Evolutionary conservation across 2,888 invertebrate genomes (phyloP).

Genomic region (Spilosoma lubricipeda): DNA sequence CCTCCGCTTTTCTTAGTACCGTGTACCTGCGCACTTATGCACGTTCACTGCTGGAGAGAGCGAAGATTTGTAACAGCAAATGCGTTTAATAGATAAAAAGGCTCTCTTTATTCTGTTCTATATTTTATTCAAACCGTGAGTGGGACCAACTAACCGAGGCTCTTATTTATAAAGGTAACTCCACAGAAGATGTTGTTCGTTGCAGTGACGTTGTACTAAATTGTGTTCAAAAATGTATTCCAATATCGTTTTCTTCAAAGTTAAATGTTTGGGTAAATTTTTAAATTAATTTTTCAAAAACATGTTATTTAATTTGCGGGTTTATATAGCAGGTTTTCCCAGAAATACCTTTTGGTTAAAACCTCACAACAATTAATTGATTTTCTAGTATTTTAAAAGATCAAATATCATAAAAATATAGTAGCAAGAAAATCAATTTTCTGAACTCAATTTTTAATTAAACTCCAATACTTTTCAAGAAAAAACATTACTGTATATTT

Average conservation of each 20-base stretch:
- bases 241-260: background rate
- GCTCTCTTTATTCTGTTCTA: constrained; percentile 73
- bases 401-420: no score
- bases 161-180: constrained; percentile 66
- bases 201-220: constrained; percentile 4
- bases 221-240: background rate
- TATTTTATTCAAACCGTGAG: constrained; percentile 80
- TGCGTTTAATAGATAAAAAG: constrained; percentile 84
- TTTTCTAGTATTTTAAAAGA: no score
- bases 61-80: constrained; percentile 78
- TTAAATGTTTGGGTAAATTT: background rate
- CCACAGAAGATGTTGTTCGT: constrained; percentile 48
- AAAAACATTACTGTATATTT: no score
- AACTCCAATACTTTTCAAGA: background rate
- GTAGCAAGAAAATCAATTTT: no score
- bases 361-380: no score
- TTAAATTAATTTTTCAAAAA: no score
- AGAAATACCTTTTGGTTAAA: no score
- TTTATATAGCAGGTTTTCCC: background rate
- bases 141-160: constrained; percentile 64
- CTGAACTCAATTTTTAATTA: no score
- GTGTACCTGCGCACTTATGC: constrained; percentile 48
- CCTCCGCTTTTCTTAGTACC: constrained; percentile 28
- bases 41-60: constrained; percentile 56
- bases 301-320: no score